Evolutionary conservation across 2,797 vertebrate species (phyloP).

Genomic region (Leucoraja ocellata): DNA sequence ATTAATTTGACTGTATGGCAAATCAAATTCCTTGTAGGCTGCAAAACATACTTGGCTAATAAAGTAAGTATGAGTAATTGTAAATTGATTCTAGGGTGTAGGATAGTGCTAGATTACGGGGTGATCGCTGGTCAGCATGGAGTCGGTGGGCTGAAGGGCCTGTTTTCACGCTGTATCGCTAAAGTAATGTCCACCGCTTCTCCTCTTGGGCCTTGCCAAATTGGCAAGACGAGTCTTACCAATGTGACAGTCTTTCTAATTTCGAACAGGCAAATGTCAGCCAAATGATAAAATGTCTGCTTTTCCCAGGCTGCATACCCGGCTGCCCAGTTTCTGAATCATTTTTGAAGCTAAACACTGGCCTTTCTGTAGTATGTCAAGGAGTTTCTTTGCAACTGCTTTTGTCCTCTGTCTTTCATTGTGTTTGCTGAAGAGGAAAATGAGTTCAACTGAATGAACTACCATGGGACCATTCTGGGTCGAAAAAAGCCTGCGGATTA

Average conservation of each 20-base stretch:
- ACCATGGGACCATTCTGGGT: neutral
- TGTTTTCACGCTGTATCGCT: too few species aligned
- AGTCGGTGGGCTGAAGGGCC: too few species aligned
- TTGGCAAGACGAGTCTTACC: neutral
- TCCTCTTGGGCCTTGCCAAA: neutral
- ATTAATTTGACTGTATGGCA: too few species aligned
- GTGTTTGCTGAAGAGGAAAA: slow-evolving; percentile 57
- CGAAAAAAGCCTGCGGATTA: slow-evolving; percentile 3
- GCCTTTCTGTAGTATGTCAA: slow-evolving; percentile 36
- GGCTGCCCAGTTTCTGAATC: slow-evolving; percentile 35
- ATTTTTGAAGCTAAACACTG: slow-evolving; percentile 27
- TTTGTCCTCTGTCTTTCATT: slow-evolving; percentile 50
- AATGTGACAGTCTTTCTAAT: neutral
- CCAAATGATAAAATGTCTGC: neutral
- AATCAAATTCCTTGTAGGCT: too few species aligned
- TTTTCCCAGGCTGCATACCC: slow-evolving; percentile 26
- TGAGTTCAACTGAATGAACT: slow-evolving; percentile 42
- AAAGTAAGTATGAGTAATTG: too few species aligned
- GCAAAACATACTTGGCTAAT: too few species aligned
- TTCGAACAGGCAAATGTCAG: neutral
- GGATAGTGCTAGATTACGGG: too few species aligned
- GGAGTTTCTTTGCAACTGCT: slow-evolving; percentile 41
- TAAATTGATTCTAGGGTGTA: too few species aligned
- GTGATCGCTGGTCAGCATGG: too few species aligned
- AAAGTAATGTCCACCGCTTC: neutral